phyloP scores from a whole-genome alignment of 2,888 invertebrate species.

The Lapara coniferarum region DNA sequence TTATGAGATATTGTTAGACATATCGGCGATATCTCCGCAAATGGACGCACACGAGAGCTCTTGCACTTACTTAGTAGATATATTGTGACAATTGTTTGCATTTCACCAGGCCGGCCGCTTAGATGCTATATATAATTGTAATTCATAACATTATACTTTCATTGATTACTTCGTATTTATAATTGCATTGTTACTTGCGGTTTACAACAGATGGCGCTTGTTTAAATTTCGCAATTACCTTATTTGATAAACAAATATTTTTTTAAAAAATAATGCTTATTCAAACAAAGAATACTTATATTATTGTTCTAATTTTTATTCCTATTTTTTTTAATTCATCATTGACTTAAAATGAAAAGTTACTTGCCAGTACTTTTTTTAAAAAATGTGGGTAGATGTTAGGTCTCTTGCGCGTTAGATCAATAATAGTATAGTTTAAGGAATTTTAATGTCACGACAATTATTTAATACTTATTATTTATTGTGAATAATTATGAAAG shows the following conservation, averaged over 20 bases:
- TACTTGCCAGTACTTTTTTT: background rate
- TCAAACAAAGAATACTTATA: no score
- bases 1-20: no score
- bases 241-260: background rate
- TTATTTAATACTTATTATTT: background rate
- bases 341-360: background rate
- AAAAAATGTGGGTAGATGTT: constrained; percentile 7
- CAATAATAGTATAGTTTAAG: background rate
- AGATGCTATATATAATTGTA: no score
- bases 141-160: no score
- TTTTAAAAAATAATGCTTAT: no score
- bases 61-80: no score
- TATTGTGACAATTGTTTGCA: no score
- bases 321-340: background rate
- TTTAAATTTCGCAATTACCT: background rate
- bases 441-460: constrained; percentile 18
- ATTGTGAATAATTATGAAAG: constrained; percentile 11
- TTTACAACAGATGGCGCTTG: background rate
- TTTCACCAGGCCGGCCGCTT: no score
- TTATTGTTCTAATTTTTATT: background rate
- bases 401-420: background rate
- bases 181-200: background rate
- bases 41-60: no score
- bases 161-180: background rate
- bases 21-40: no score